These are phyloP conservation scores for Hemiprocne comata DNA, from an alignment of 2,113 vertebrate species.

Conservation along the genomic window DNA sequence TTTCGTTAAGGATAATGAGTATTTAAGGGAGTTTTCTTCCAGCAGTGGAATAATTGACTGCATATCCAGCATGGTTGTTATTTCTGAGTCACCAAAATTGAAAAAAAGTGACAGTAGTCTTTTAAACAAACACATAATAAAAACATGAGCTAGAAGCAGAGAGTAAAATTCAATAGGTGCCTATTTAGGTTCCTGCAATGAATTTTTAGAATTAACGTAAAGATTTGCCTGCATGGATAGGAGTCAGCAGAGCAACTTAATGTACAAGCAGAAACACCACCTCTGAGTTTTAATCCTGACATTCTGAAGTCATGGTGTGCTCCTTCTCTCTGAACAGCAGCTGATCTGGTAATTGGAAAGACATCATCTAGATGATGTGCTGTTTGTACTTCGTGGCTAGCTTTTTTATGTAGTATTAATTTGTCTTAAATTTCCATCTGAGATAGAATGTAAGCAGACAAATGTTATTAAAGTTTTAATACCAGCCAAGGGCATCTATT, in stretches of 20 bases:
- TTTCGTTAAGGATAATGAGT: not conserved
- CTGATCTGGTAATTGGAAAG: not conserved
- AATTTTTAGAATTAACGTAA: not conserved
- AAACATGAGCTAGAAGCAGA: not conserved
- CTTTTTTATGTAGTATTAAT: not conserved
- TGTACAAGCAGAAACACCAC: not conserved
- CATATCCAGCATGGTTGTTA: not conserved
- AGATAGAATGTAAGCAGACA: slow-evolving; percentile 1
- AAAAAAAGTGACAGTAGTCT: not conserved
- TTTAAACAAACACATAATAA: not conserved
- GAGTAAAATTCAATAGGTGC: not conserved
- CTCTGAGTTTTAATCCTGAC: not conserved
- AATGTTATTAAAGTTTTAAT: not conserved
- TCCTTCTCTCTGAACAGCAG: not conserved
- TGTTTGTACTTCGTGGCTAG: not conserved
- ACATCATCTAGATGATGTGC: not conserved
- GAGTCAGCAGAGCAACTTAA: not conserved
- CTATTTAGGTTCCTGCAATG: not conserved
- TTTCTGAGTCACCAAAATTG: not conserved
- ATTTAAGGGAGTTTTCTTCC: not conserved
- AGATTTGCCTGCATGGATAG: not conserved
- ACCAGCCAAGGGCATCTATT: slow-evolving; percentile 26
- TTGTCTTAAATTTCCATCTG: not conserved
- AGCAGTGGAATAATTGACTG: not conserved
- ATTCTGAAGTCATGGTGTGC: not conserved